A percentile compares a stretch with the other conserved stretches of the same genome.
Conservation (phyloP, 2,888 invertebrate species). For the Rutpela maculata region DNA sequence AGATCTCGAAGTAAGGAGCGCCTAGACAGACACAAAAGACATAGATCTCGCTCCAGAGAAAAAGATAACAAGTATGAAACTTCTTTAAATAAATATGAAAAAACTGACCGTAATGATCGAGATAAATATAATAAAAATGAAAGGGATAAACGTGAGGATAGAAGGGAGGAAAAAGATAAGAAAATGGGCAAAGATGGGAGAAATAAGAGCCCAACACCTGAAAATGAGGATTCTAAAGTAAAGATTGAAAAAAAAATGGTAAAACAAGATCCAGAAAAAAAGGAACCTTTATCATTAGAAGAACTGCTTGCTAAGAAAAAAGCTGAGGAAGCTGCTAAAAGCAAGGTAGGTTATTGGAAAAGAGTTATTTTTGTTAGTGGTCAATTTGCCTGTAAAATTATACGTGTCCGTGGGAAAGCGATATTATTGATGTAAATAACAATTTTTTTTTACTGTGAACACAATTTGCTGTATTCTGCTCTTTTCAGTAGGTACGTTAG, state of each 20-base stretch:
- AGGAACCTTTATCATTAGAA: slow-evolving; percentile 95
- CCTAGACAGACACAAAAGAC: slow-evolving; percentile 62
- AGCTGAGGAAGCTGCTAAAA: slow-evolving; percentile 94
- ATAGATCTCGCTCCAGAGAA: slow-evolving; percentile 69
- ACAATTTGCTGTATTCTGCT: too few species aligned
- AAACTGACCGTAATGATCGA: slow-evolving; percentile 38
- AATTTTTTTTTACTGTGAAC: too few species aligned
- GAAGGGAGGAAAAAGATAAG: slow-evolving; percentile 67
- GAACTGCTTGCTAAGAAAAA: slow-evolving; percentile 97
- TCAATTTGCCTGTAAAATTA: too few species aligned
- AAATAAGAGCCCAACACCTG: slow-evolving; percentile 68
- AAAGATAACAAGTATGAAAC: slow-evolving; percentile 53
- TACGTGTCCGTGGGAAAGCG: too few species aligned
- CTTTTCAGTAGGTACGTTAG: too few species aligned
- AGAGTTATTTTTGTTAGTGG: not conserved
- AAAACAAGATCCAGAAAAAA: slow-evolving; percentile 73
- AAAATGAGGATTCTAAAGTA: slow-evolving; percentile 66
- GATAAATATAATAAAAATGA: slow-evolving; percentile 58
- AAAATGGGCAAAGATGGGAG: slow-evolving; percentile 53
- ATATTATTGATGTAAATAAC: too few species aligned
- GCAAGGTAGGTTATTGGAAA: slow-evolving; percentile 79
- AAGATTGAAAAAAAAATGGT: slow-evolving; percentile 51
- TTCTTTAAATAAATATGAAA: slow-evolving; percentile 28
- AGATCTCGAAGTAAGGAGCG: slow-evolving; percentile 72
- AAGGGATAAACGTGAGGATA: slow-evolving; percentile 63